These are phyloP conservation scores for Hedya salicella DNA, from an alignment of 2,888 invertebrate genomes.

Conservation along the genomic window DNA sequence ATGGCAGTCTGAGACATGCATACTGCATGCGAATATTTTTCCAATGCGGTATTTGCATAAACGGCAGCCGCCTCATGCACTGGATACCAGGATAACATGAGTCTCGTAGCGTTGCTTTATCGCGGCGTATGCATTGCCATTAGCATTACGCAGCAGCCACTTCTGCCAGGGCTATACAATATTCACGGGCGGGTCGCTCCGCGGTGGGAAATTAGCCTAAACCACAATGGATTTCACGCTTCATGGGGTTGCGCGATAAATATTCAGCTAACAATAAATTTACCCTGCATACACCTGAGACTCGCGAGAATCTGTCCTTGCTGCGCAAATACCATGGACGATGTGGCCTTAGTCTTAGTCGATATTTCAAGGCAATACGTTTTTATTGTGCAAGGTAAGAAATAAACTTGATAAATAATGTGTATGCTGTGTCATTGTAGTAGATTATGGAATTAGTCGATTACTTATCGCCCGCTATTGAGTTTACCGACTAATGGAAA, in stretches of 20 bases:
- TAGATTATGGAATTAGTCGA: not conserved
- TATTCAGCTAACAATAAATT: constrained; percentile 31
- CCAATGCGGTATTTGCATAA: constrained; percentile 15
- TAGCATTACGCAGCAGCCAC: constrained; percentile 48
- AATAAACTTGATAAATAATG: too few relatives aligned
- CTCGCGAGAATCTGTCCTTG: not conserved
- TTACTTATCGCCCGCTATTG: not conserved
- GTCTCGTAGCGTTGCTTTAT: constrained; percentile 10
- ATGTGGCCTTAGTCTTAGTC: not conserved
- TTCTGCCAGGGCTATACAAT: constrained; percentile 53
- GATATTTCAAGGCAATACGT: not conserved
- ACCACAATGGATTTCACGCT: constrained; percentile 25
- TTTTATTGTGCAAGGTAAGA: too few relatives aligned
- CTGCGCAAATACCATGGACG: not conserved
- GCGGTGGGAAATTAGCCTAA: constrained; percentile 54
- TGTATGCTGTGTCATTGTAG: not conserved
- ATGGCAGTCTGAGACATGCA: not conserved
- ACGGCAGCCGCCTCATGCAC: not conserved
- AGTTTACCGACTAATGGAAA: not conserved
- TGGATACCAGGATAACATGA: constrained; percentile 23
- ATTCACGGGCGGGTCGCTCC: constrained; percentile 55
- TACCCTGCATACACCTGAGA: constrained; percentile 9
- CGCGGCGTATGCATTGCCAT: constrained; percentile 45
- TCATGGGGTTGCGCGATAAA: constrained; percentile 23
- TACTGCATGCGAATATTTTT: constrained; percentile 5